Base-by-base conservation (phyloP, 2,113 vertebrate genomes). In the Anhinga anhinga region DNA sequence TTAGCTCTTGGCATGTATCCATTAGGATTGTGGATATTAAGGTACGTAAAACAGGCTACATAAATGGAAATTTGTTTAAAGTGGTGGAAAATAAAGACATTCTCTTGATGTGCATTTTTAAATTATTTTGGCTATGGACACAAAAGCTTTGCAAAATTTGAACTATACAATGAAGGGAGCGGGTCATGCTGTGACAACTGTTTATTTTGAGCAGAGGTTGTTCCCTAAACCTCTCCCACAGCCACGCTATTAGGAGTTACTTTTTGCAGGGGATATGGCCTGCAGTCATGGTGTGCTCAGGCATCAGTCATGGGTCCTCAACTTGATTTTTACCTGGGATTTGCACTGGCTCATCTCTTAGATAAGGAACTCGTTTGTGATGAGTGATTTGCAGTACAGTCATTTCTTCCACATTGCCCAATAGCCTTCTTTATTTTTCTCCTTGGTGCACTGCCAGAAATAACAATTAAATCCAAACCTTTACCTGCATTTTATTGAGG, bases 361-460 rank as follows among this genome's bases (percentile, higher is more conserved):
- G 55, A 38, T n/a, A 2, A 61, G 56, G 56, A 78, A 34, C 47
- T 70, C 76, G 45, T 19, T 44, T 1, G 4, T 82, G 61, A 25
- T 59, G 69, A 91, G 42, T 67, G 65, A 84, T 91, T 84, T 67
- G 89, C 81, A 74, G 19, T 91, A 38, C 25, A 50, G 80, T 82
- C 7, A 78, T 85, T 96, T 91, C 30, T 96, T 94, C 69, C 42
- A 34, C 5, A 0, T 63, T 82, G 65, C 81, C 56, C 1, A 14
- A 56, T 89, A 78, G 59, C 67, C 1, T 1, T 19, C 76, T 89
- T 95, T 89, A 71, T 93, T 92, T 91, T 87, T 81, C 17, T 96
- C 69, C 69, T 91, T 95, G 95, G 77, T 89, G 36, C 40, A 12
- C 44, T 93, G 77, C 93, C 89, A 96, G 73, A 91, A 94, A 74